Evolutionary conservation across 2,113 vertebrate genomes (phyloP).

Genomic region (Oceanites oceanicus): DNA sequence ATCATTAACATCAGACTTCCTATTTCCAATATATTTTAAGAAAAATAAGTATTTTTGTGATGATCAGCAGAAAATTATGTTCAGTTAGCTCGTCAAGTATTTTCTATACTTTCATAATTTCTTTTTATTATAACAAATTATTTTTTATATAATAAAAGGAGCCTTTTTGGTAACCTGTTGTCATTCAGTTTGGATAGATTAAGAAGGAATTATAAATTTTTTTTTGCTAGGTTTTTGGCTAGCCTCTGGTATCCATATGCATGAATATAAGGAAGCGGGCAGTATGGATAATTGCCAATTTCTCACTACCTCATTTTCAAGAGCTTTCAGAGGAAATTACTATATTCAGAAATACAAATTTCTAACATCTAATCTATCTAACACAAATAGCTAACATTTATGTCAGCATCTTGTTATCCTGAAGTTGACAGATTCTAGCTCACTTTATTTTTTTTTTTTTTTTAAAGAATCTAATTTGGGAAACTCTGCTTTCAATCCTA

Average conservation of each 20-base stretch:
- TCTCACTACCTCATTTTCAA: neutral
- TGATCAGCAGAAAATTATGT: neutral
- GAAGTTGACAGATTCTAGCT: neutral
- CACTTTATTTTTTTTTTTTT: neutral
- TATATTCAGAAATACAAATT: neutral
- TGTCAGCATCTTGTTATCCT: neutral
- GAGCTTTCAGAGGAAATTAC: constrained; percentile 20
- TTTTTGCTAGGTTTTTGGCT: neutral
- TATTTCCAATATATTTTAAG: neutral
- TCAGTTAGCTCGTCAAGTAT: neutral
- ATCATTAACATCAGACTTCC: neutral
- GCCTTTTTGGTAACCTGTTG: neutral
- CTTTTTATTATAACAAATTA: neutral
- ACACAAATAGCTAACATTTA: neutral
- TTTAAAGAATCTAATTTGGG: neutral
- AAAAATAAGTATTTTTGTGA: neutral
- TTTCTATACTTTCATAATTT: neutral
- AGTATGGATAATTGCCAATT: neutral
- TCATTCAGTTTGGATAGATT: neutral
- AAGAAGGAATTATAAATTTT: neutral
- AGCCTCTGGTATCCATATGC: neutral
- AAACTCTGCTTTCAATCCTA: neutral
- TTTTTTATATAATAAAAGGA: too few species aligned
- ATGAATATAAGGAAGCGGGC: neutral
- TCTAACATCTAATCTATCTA: too few species aligned